Evolutionary conservation across 2,113 vertebrate genomes (phyloP).

Genomic region (Archocentrus centrarchus): DNA sequence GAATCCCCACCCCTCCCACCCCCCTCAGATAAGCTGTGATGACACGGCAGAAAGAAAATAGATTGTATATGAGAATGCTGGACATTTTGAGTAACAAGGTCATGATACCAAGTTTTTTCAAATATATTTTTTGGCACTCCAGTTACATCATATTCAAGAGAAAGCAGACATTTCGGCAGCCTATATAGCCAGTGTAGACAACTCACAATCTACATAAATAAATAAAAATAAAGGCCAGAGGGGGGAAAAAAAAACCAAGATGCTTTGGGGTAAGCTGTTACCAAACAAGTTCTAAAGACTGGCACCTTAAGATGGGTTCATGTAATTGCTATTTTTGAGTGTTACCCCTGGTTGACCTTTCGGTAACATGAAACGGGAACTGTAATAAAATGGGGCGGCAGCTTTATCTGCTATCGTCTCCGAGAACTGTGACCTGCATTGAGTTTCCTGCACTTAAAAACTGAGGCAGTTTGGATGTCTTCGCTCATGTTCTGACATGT

Average conservation of each 20-base stretch:
- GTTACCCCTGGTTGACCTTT: background rate
- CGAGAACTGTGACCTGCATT: conserved; percentile 7
- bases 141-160: background rate
- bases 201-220: background rate
- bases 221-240: background rate
- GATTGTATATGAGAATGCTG: background rate
- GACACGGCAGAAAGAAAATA: background rate
- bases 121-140: background rate
- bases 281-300: background rate
- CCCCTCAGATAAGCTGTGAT: background rate
- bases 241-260: background rate
- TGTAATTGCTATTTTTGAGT: conserved; percentile 11
- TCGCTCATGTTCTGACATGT: conserved; percentile 66
- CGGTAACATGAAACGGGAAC: conserved; percentile 17
- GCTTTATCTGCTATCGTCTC: conserved; percentile 10
- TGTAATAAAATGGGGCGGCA: conserved; percentile 9
- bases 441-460: conserved; percentile 32
- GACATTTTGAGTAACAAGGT: background rate
- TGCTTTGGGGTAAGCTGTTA: background rate
- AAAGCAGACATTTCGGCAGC: background rate
- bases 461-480: conserved; percentile 41
- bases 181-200: background rate
- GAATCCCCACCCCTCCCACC: background rate
- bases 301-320: background rate
- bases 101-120: background rate